Base-by-base conservation (phyloP, 2,797 vertebrate genomes). In the Aselliscus stoliczkanus region DNA sequence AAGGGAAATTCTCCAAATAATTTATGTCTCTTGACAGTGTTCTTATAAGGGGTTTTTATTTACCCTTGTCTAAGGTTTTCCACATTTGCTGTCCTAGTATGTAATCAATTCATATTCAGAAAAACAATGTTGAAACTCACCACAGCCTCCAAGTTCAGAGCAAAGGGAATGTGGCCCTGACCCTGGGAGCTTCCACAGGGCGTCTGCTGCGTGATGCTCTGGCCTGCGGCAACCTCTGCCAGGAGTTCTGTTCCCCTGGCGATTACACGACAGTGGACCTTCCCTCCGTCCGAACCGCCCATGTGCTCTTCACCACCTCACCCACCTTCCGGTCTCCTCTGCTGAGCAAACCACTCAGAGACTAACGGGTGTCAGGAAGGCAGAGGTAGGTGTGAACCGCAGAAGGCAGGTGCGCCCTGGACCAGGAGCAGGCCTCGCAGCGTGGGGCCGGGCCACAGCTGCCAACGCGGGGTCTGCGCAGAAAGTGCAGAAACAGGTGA, bases 391-490 rank as follows among this genome's bases (percentile, higher is more conserved):
- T 0, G 7, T 11, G 34, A 29, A 37, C 1, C 29, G 50, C 29
- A 60, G 60, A 58, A 76, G 76, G 64, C 56, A 62, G 69, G n/a
- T 52, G 31, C 37, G 12, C 54, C 84, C 56, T 4, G 54, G 13
- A 80, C 69, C 39, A 29, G 42, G 5, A 83, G 62, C 72, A 88
- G 92, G 81, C 72, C 94, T 47, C 67, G 31, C 5, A 31, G 20
- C 25, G 0, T 5, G 0, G 31, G 39, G 6, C 0, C 0, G 27
- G 27, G 67, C 21, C 21, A 7, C 0, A 0, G 47, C n/a, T 15
- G 18, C n/a, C 10, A 50, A 31, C 12, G 4, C 58, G 5, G 11
- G 4, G 44, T 12, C 17, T 13, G 21, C 1, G 5, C 44, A 31
- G 9, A 0, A 15, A n/a, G 42, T 0, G 8, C 2, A 12, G 62